phyloP scores from a whole-genome alignment of 2,797 vertebrate genomes.

The Etheostoma nigrum region DNA sequence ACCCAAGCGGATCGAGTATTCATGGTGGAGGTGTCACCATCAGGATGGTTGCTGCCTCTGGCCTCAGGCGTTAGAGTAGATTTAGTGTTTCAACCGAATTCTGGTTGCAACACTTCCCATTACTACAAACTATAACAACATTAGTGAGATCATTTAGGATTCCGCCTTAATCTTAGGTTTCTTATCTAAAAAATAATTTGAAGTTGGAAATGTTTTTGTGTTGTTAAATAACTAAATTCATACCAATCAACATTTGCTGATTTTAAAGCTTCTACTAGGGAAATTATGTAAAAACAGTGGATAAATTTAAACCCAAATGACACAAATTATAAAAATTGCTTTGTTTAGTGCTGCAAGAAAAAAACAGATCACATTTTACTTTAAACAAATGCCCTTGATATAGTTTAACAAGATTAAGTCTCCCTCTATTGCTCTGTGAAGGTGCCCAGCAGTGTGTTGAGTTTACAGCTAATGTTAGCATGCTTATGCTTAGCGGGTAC shows the following conservation, averaged over 20 bases:
- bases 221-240: not conserved
- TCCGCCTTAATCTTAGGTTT: not conserved
- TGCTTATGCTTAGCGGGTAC: not conserved
- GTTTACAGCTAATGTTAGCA: not conserved
- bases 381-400: not conserved
- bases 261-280: not conserved
- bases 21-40: conserved; percentile 62
- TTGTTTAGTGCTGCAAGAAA: not conserved
- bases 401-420: not conserved
- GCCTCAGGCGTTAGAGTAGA: conserved; percentile 48
- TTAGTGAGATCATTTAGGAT: not conserved
- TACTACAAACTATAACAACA: not conserved
- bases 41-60: conserved; percentile 47
- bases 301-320: not conserved
- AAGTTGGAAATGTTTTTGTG: not conserved
- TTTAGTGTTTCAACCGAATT: conserved; percentile 22
- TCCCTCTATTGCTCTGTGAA: not conserved
- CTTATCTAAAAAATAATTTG: not conserved
- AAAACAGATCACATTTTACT: not conserved
- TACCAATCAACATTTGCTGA: not conserved
- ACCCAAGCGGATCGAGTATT: conserved; percentile 50
- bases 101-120: conserved; percentile 18
- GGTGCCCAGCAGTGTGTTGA: not conserved
- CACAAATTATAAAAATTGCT: too few relatives aligned
- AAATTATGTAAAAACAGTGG: not conserved